Evolutionary conservation across 2,113 vertebrate species (phyloP).

Genomic region (Neoarius graeffei): DNA sequence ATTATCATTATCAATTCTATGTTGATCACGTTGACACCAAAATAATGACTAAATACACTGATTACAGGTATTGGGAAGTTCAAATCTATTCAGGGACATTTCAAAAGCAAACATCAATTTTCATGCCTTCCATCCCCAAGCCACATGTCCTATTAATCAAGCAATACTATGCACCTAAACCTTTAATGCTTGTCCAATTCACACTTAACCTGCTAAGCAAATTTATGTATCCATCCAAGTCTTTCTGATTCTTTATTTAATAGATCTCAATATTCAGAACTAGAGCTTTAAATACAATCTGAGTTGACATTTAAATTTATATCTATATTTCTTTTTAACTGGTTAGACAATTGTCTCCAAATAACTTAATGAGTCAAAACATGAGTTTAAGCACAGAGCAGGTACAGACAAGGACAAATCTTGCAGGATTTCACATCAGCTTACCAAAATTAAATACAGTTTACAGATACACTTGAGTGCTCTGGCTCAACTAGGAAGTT

Average conservation of each 20-base stretch:
- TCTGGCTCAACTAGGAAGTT: too few species aligned
- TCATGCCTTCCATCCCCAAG: conserved; percentile 22
- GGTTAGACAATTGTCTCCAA: background rate
- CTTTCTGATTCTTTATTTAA: background rate
- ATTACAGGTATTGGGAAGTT: conserved; percentile 39
- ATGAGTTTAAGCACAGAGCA: background rate
- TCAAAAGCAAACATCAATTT: conserved; percentile 58
- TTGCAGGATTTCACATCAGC: background rate
- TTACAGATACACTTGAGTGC: too few species aligned
- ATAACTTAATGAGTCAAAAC: background rate
- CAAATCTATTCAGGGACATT: conserved; percentile 54
- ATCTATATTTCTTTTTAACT: background rate
- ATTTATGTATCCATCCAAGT: background rate
- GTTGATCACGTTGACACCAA: background rate
- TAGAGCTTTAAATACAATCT: background rate
- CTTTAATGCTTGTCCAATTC: conserved; percentile 49
- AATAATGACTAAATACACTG: background rate
- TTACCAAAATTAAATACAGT: background rate
- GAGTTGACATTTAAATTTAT: background rate
- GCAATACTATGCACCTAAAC: conserved; percentile 56
- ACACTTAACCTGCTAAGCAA: conserved; percentile 56
- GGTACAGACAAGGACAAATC: background rate
- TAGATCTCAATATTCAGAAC: background rate
- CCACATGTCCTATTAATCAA: conserved; percentile 48
- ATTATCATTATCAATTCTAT: background rate